Percentiles rank a stretch among this genome's conserved stretches.
These are phyloP conservation scores for Thereva nobilitata DNA, from an alignment of 2,888 invertebrate genomes.

Conservation along the genomic window DNA sequence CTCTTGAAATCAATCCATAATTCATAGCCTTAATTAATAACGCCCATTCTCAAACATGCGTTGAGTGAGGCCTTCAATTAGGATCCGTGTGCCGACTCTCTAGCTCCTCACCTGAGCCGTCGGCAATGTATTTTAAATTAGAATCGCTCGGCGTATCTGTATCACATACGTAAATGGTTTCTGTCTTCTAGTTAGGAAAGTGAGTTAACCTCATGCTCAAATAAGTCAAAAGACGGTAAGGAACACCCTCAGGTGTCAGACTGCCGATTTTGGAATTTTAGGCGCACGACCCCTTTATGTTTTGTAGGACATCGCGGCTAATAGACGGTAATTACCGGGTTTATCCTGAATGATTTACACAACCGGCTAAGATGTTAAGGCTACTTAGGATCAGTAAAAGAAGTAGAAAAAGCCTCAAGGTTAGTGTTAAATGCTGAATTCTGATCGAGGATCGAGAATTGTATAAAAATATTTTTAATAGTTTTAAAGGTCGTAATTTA, in stretches of 20 bases:
- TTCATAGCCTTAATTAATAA: constrained; percentile 40
- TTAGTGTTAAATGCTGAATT: background rate
- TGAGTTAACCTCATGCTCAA: constrained; percentile 1
- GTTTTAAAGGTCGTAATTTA: no score
- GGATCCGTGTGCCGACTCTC: constrained; percentile 1
- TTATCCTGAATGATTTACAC: constrained; percentile 22
- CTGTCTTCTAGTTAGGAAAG: constrained; percentile 7
- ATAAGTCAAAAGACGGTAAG: constrained; percentile 3
- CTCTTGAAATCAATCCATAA: constrained; percentile 37
- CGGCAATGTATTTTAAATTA: constrained; percentile 15
- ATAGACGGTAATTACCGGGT: constrained; percentile 19
- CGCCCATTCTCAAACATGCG: constrained; percentile 38
- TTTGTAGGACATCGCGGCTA: constrained; percentile 20
- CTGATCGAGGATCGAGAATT: background rate
- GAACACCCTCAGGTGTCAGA: constrained; percentile 15
- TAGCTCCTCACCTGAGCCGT: constrained; percentile 1
- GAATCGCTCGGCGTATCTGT: background rate
- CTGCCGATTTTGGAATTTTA: background rate
- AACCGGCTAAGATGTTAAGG: constrained; percentile 1
- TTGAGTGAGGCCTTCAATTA: constrained; percentile 20
- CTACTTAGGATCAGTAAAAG: constrained; percentile 25
- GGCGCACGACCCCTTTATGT: constrained; percentile 16
- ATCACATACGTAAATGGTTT: background rate
- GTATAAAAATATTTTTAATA: background rate
- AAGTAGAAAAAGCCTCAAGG: background rate